These are phyloP conservation scores for Lithosia quadra DNA, from an alignment of 2,888 invertebrate species.

Conservation along the genomic window DNA sequence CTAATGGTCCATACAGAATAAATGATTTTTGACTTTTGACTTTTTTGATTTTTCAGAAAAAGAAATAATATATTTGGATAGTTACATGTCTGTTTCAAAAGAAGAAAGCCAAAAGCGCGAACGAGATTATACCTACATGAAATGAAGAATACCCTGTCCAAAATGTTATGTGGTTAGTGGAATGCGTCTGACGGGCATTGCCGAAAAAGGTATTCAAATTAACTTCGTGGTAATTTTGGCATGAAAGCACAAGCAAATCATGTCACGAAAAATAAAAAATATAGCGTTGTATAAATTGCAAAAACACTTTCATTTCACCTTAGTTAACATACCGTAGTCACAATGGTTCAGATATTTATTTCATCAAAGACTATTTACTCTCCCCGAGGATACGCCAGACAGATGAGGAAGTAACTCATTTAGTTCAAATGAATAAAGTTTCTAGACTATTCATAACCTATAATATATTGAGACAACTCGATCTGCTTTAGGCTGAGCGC, in stretches of 20 bases:
- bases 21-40: too few species aligned
- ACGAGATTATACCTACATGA: too few species aligned
- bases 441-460: neutral
- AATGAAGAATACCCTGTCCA: neutral
- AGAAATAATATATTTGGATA: neutral
- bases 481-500: too few species aligned
- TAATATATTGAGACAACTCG: neutral
- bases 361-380: too few species aligned
- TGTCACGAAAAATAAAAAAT: neutral
- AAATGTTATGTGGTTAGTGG: neutral
- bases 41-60: too few species aligned
- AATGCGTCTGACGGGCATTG: neutral
- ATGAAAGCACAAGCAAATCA: neutral
- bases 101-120: neutral
- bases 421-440: neutral
- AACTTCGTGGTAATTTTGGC: neutral
- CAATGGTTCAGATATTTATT: too few species aligned
- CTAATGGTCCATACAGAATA: too few species aligned
- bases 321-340: too few species aligned
- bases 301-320: too few species aligned
- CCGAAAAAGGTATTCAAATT: slow-evolving; percentile 1
- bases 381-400: too few species aligned
- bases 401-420: neutral
- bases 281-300: too few species aligned
- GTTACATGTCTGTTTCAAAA: neutral